phyloP scores from a whole-genome alignment of 2,797 vertebrate genomes.

The Clarias pachynema region DNA sequence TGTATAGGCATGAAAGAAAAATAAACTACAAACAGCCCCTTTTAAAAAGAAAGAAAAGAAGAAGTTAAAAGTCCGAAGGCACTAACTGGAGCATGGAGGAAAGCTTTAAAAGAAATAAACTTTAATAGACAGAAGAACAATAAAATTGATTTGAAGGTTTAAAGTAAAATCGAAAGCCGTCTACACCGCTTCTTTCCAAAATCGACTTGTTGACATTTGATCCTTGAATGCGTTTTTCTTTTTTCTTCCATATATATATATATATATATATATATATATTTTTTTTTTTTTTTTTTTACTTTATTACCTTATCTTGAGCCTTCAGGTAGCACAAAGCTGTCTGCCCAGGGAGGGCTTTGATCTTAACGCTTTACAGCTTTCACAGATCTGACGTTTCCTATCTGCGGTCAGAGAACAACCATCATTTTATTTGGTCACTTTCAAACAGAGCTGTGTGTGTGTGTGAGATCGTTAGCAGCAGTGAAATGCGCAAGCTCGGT shows the following conservation, averaged over 20 bases:
- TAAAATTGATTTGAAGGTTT: conserved; percentile 19
- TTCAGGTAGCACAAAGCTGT: conserved; percentile 5
- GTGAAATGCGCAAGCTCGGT: not conserved
- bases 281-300: not conserved
- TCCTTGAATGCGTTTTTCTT: not conserved
- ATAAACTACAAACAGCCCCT: not conserved
- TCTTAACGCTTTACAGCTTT: conserved; percentile 14
- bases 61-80: not conserved
- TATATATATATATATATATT: too few relatives aligned
- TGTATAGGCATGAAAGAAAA: not conserved
- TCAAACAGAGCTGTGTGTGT: not conserved
- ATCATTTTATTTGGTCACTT: not conserved
- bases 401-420: not conserved
- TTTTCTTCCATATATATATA: not conserved
- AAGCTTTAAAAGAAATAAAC: not conserved
- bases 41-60: not conserved
- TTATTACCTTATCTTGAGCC: conserved; percentile 24
- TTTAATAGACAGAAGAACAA: conserved; percentile 7
- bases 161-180: conserved; percentile 16
- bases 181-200: not conserved
- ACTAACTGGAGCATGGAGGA: not conserved
- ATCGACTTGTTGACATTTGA: conserved; percentile 22
- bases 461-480: not conserved
- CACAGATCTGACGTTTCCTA: not conserved
- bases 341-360: conserved; percentile 17